Evolutionary conservation across 2,888 invertebrate species (phyloP).

Genomic region (Allacma fusca): DNA sequence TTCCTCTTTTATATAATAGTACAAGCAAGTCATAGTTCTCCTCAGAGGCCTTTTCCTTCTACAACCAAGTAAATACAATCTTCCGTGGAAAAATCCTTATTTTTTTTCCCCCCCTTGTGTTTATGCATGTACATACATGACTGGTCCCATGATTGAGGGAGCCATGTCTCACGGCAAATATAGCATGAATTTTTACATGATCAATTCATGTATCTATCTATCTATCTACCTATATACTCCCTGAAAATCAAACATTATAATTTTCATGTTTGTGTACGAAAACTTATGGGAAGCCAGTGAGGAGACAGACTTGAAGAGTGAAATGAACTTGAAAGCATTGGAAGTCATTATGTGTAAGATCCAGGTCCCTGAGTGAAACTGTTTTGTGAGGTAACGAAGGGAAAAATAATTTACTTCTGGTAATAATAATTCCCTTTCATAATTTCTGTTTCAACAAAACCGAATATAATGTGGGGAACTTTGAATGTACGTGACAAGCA

Average conservation of each 20-base stretch:
- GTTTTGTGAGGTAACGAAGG: constrained; percentile 20
- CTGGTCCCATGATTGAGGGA: too few species aligned
- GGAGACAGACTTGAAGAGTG: neutral
- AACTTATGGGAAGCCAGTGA: neutral
- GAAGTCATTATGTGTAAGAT: neutral
- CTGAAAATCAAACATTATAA: constrained; percentile 17
- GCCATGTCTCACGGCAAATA: neutral
- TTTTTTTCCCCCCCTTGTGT: too few species aligned
- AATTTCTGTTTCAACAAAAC: constrained; percentile 50
- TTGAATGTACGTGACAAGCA: constrained; percentile 49
- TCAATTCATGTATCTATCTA: too few species aligned
- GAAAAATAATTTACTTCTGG: constrained; percentile 28
- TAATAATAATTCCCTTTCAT: constrained; percentile 47
- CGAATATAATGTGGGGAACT: constrained; percentile 41
- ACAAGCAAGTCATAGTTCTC: neutral
- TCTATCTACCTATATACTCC: too few species aligned
- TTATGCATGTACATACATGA: neutral
- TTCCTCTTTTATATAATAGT: neutral
- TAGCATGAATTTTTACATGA: neutral
- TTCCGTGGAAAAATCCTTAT: neutral
- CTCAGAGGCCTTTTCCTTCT: too few species aligned
- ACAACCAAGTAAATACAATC: neutral
- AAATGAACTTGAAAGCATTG: constrained; percentile 14
- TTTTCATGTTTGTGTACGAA: neutral
- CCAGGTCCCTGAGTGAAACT: neutral